These are phyloP conservation scores for Adelphocoris suturalis DNA, from an alignment of 2,888 invertebrate species.

Conservation along the genomic window DNA sequence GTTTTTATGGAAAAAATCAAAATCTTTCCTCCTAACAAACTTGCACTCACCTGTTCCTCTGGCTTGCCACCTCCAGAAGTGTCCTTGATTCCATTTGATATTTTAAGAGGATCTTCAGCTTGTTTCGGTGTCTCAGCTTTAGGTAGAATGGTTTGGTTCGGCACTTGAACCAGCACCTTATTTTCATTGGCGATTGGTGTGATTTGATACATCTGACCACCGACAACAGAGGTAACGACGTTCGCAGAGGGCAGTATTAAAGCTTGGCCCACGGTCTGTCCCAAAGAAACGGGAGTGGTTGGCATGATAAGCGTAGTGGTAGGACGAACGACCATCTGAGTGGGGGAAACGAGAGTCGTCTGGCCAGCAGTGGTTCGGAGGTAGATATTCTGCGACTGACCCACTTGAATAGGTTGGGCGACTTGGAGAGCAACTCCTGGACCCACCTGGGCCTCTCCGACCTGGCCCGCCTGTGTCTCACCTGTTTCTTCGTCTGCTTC, in stretches of 20 bases:
- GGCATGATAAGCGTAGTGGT: not conserved
- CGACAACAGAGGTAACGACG: not conserved
- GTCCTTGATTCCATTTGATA: constrained; percentile 48
- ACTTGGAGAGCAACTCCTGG: not conserved
- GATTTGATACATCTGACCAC: not conserved
- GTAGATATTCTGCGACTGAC: not conserved
- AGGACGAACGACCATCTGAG: constrained; percentile 1
- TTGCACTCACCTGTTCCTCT: not conserved
- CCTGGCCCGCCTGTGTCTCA: not conserved
- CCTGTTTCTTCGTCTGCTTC: not conserved
- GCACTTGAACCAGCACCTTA: constrained; percentile 28
- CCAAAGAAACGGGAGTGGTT: not conserved
- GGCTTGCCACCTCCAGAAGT: constrained; percentile 13
- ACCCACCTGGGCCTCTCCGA: not conserved
- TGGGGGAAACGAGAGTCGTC: not conserved
- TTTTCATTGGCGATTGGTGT: not conserved
- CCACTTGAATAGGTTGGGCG: not conserved
- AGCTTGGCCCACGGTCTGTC: not conserved
- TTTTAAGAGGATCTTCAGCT: not conserved
- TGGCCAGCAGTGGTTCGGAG: not conserved
- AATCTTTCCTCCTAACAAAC: too few relatives aligned
- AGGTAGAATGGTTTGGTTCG: not conserved
- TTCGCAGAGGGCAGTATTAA: not conserved
- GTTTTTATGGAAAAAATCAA: too few relatives aligned
- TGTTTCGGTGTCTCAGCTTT: not conserved